Conservation (phyloP, 2,113 vertebrate genomes). For the Ammodytes dubius region DNA sequence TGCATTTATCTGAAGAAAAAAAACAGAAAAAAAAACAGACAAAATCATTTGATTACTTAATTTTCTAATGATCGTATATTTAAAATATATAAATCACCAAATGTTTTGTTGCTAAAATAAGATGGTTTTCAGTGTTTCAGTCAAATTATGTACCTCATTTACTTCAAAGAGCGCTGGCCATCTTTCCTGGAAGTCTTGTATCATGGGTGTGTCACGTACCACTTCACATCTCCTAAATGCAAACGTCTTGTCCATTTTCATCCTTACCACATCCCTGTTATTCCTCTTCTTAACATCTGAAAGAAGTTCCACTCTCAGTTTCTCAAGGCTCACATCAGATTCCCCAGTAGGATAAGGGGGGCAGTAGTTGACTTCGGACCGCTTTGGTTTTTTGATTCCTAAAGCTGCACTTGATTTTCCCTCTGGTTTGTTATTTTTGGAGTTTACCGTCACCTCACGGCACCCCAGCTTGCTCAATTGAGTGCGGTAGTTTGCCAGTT, state of each 20-base stretch:
- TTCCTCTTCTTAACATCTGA: constrained; percentile 53
- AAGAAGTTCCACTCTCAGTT: constrained; percentile 38
- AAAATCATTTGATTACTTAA: too few species aligned
- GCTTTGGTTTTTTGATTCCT: constrained; percentile 34
- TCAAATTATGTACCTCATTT: background rate
- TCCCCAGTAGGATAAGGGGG: constrained; percentile 44
- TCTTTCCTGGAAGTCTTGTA: background rate
- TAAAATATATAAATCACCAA: too few species aligned
- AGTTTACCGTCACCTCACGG: constrained; percentile 43
- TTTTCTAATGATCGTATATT: too few species aligned
- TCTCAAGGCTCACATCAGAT: constrained; percentile 37
- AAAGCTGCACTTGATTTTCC: constrained; percentile 34
- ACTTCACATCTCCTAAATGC: background rate
- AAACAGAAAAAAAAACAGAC: too few species aligned
- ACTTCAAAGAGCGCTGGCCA: background rate
- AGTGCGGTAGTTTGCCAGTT: too few species aligned
- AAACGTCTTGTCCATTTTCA: constrained; percentile 19
- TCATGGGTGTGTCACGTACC: background rate
- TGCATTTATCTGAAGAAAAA: too few species aligned
- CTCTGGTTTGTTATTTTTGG: constrained; percentile 45
- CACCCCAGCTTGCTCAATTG: too few species aligned
- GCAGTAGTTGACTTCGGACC: constrained; percentile 48
- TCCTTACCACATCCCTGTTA: background rate
- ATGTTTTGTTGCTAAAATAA: too few species aligned
- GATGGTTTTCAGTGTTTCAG: too few species aligned